Evolutionary conservation across 2,113 vertebrate species (phyloP).

Genomic region (Apeltes quadracus): DNA sequence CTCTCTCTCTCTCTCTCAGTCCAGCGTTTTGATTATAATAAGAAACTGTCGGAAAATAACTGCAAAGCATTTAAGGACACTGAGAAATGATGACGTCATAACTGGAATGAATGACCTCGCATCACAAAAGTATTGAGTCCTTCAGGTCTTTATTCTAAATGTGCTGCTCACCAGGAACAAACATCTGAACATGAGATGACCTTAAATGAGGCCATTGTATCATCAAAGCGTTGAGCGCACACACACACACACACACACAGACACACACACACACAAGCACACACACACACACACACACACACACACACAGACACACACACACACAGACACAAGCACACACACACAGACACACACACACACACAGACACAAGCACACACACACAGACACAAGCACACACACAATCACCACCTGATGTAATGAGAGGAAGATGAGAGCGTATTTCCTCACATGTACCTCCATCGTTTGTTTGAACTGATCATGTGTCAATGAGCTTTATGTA

Average conservation of each 20-base stretch:
- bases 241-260: neutral
- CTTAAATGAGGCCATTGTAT: slow-evolving; percentile 28
- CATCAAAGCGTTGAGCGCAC: slow-evolving; percentile 20
- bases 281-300: slow-evolving; percentile 8
- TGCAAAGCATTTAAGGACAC: no score
- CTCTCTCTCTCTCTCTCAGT: neutral
- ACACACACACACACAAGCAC: slow-evolving; percentile 14
- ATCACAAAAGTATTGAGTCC: no score
- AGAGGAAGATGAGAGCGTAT: no score
- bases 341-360: slow-evolving; percentile 12
- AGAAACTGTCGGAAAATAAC: neutral
- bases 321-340: slow-evolving; percentile 10
- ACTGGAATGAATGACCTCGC: neutral
- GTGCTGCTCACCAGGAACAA: neutral
- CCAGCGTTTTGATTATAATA: neutral
- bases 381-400: neutral
- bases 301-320: neutral
- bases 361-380: slow-evolving; percentile 17
- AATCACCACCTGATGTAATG: no score
- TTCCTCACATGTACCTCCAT: no score
- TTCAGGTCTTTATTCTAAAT: neutral
- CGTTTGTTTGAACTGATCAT: no score
- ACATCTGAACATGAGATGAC: slow-evolving; percentile 24
- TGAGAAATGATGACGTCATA: neutral
- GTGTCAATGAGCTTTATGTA: no score